Evolutionary conservation across 1,140 invertebrate species (phyloP), one percentile per base, ranked within the genome.

Genomic region (Macrocentrus cingulum): DNA sequence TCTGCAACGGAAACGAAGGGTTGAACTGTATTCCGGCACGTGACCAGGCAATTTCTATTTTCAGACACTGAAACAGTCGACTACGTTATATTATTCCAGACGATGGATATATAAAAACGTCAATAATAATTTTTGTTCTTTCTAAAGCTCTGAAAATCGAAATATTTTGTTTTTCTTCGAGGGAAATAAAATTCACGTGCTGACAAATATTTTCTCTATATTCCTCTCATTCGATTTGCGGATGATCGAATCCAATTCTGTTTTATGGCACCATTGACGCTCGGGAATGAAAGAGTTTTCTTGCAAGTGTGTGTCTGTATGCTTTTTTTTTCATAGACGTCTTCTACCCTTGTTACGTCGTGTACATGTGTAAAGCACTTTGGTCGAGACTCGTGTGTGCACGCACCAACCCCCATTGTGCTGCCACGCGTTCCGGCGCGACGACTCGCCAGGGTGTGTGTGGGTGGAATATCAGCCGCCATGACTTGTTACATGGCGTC

Each of bases 361-460:
- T 36, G 13, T 36, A 11, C 13, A 11, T n/a, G n/a, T n/a, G n/a
- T n/a, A n/a, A n/a, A n/a, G n/a, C n/a, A n/a, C n/a, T n/a, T n/a
- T n/a, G n/a, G n/a, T n/a, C n/a, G n/a, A n/a, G n/a, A n/a, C n/a
- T n/a, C n/a, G n/a, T n/a, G n/a, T n/a, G n/a, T n/a, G n/a, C n/a
- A n/a, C n/a, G n/a, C n/a, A n/a, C n/a, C n/a, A n/a, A n/a, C n/a
- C n/a, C n/a, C n/a, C n/a, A n/a, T n/a, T n/a, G n/a, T n/a, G n/a
- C n/a, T n/a, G n/a, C n/a, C n/a, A n/a, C n/a, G n/a, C n/a, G n/a
- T n/a, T n/a, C n/a, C n/a, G n/a, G n/a, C n/a, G n/a, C n/a, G n/a
- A n/a, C n/a, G n/a, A n/a, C n/a, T n/a, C 45, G 51, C 61, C 29
- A 41, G 53, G 34, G 52, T 46, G 52, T n/a, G 34, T 44, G 52